Evolutionary conservation across 2,888 invertebrate species (phyloP).

Genomic region (Quadroppia sp.): DNA sequence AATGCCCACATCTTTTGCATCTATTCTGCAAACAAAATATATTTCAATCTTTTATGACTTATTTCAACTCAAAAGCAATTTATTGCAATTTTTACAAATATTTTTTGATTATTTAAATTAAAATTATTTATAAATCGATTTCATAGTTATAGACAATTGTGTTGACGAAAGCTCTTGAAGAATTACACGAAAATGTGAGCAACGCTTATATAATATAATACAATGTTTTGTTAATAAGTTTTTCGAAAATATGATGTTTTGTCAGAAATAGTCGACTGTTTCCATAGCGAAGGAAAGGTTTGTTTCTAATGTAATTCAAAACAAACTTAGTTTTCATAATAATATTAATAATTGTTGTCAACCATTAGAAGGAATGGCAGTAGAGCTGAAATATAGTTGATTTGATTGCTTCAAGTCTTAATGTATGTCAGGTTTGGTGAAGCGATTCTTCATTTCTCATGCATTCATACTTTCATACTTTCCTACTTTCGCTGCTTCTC

Average conservation of each 20-base stretch:
- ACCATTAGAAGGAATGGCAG: neutral
- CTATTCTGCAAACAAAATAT: neutral
- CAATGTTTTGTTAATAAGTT: no score
- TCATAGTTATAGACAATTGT: no score
- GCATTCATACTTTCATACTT: slow-evolving; percentile 2
- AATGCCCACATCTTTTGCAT: neutral
- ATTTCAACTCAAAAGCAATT: no score
- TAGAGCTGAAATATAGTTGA: neutral
- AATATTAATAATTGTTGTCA: slow-evolving; percentile 20
- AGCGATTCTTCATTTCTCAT: slow-evolving; percentile 22
- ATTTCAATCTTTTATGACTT: no score
- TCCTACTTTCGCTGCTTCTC: neutral
- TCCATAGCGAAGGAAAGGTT: slow-evolving; percentile 1
- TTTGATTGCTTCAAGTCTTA: neutral
- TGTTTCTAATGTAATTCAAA: slow-evolving; percentile 16
- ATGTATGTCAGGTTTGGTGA: neutral
- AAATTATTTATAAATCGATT: no score
- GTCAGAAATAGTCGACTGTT: neutral
- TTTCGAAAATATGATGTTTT: neutral
- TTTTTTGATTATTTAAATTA: no score
- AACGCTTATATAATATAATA: no score
- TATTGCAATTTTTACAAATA: no score
- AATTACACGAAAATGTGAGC: no score
- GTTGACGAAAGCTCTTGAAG: no score
- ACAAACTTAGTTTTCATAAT: slow-evolving; percentile 1